Conservation (phyloP, 2,113 vertebrate species). For the Malurus cyaneus region DNA sequence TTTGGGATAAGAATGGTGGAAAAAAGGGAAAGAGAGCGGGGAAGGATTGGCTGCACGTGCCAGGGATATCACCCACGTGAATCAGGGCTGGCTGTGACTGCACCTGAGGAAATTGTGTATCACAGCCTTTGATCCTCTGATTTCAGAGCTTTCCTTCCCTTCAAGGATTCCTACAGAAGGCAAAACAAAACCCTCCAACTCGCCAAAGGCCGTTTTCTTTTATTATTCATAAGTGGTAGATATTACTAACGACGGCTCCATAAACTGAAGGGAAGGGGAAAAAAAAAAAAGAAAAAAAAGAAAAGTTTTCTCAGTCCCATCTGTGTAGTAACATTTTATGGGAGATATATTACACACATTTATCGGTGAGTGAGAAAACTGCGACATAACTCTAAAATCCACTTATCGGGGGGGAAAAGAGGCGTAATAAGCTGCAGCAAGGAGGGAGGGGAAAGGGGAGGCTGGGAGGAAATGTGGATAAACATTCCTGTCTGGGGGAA, state of each 20-base stretch:
- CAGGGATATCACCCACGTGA: not conserved
- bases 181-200: conserved; percentile 18
- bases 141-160: not conserved
- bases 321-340: conserved; percentile 39
- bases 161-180: conserved; percentile 24
- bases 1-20: not conserved
- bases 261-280: not conserved
- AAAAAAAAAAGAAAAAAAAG: not conserved
- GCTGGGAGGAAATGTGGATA: not conserved
- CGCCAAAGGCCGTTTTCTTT: conserved; percentile 34
- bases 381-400: conserved; percentile 15
- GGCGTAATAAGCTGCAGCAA: not conserved
- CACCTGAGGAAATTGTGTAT: not conserved
- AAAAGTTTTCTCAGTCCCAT: conserved; percentile 33
- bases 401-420: not conserved
- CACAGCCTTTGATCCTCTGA: not conserved
- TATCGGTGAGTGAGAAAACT: not conserved
- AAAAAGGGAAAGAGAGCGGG: too few relatives aligned
- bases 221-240: conserved; percentile 56
- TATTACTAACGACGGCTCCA: conserved; percentile 37
- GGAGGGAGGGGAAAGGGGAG: not conserved
- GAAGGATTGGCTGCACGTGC: not conserved
- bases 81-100: not conserved
- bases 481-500: conserved; percentile 6
- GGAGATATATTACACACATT: conserved; percentile 23